These are phyloP conservation scores for Hemithea aestivaria DNA, from an alignment of 2,888 invertebrate species.

Conservation along the genomic window DNA sequence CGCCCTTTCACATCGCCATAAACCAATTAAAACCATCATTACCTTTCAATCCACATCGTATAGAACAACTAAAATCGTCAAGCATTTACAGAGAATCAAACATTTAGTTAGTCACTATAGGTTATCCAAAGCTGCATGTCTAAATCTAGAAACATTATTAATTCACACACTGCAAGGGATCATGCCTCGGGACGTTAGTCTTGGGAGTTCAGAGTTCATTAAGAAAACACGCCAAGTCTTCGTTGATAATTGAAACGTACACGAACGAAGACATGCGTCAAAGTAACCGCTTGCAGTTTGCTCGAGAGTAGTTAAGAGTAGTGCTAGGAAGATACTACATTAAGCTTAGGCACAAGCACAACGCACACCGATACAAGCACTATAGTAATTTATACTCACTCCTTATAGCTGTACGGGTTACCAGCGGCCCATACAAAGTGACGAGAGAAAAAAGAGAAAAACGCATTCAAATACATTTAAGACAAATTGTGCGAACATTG, in stretches of 20 bases:
- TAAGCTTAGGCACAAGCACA: constrained; percentile 77
- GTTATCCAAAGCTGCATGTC: constrained; percentile 67
- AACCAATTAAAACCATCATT: constrained; percentile 75
- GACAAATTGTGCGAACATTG: constrained; percentile 79
- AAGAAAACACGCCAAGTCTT: constrained; percentile 59
- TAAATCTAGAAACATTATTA: constrained; percentile 51
- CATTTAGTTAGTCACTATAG: constrained; percentile 70
- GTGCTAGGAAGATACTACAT: constrained; percentile 69
- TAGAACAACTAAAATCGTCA: constrained; percentile 74
- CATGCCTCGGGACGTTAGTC: constrained; percentile 60
- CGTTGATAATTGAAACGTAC: constrained; percentile 35
- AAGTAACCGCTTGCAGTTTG: constrained; percentile 74
- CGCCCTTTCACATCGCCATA: constrained; percentile 75
- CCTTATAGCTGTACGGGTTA: constrained; percentile 83
- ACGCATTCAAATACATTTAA: constrained; percentile 80
- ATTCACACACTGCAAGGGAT: constrained; percentile 73
- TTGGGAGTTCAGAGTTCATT: constrained; percentile 45
- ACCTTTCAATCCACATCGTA: constrained; percentile 78
- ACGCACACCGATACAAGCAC: constrained; percentile 76
- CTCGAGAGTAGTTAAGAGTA: constrained; percentile 49
- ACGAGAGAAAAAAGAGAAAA: constrained; percentile 81
- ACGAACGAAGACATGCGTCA: constrained; percentile 58
- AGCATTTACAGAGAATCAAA: constrained; percentile 74
- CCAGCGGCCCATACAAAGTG: constrained; percentile 85
- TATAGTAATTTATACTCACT: constrained; percentile 84